Evolutionary conservation across 1,140 invertebrate species (phyloP).

Genomic region (Aphelinus atriplicis): DNA sequence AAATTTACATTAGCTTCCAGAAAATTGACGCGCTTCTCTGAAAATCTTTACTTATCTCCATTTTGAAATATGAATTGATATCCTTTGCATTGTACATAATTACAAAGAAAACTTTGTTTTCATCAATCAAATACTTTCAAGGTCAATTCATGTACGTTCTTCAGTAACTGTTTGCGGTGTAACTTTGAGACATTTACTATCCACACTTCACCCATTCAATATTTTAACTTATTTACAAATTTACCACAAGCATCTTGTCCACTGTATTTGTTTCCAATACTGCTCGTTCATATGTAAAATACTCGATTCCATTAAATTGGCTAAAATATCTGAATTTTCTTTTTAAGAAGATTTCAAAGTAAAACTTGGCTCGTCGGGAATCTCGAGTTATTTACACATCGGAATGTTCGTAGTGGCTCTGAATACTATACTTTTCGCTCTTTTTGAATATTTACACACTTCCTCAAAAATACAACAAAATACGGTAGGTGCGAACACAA

Average conservation of each 20-base stretch:
- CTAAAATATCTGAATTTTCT: slow-evolving; percentile 8
- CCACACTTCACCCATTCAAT: slow-evolving; percentile 1
- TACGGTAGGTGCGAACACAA: not conserved
- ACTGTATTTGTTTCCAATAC: not conserved
- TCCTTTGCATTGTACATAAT: too few species aligned
- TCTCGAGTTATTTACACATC: slow-evolving; percentile 28
- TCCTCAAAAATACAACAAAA: slow-evolving; percentile 12
- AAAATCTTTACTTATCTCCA: not conserved
- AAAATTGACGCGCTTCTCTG: not conserved
- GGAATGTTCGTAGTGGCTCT: slow-evolving; percentile 6
- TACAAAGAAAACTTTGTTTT: too few species aligned
- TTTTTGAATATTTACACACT: slow-evolving; percentile 31
- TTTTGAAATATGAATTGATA: too few species aligned
- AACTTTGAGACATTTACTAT: slow-evolving; percentile 15
- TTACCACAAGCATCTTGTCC: slow-evolving; percentile 18
- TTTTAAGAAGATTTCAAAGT: slow-evolving; percentile 2
- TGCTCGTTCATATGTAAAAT: not conserved
- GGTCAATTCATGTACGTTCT: too few species aligned
- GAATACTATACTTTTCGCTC: slow-evolving; percentile 13
- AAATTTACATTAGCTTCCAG: slow-evolving; percentile 13
- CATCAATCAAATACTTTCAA: too few species aligned
- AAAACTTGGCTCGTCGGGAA: slow-evolving; percentile 3
- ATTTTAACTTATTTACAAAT: slow-evolving; percentile 34
- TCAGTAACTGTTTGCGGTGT: too few species aligned
- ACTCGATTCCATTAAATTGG: slow-evolving; percentile 9